Evolutionary conservation across 2,797 vertebrate genomes (phyloP).

Genomic region (Eleutherodactylus coqui): DNA sequence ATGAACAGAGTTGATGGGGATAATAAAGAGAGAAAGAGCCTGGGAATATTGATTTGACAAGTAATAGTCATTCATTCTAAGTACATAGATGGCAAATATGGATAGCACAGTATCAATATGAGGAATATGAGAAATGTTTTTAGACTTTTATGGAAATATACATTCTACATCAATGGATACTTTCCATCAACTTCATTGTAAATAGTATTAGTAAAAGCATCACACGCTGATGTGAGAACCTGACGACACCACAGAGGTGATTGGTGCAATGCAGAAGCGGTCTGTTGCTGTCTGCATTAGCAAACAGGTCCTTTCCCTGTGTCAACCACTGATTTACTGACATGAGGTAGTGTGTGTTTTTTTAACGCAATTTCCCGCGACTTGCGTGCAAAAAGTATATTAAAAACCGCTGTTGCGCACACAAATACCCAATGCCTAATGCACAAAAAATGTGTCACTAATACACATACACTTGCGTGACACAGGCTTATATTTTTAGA

Average conservation of each 20-base stretch:
- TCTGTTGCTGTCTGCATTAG: not conserved
- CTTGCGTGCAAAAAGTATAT: too few relatives aligned
- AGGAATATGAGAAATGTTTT: too few relatives aligned
- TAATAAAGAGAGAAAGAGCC: constrained; percentile 24
- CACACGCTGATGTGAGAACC: too few relatives aligned
- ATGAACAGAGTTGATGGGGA: constrained; percentile 4
- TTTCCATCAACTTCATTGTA: not conserved
- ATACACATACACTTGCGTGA: too few relatives aligned
- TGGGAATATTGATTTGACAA: not conserved
- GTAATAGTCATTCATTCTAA: constrained; percentile 1
- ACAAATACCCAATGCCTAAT: too few relatives aligned
- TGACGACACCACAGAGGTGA: not conserved
- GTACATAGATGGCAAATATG: constrained; percentile 22
- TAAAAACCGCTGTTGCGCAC: too few relatives aligned
- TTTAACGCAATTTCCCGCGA: too few relatives aligned
- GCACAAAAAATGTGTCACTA: too few relatives aligned
- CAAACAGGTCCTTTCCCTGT: too few relatives aligned
- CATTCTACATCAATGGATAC: not conserved
- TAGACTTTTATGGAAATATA: not conserved
- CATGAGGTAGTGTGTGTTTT: too few relatives aligned
- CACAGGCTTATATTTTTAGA: too few relatives aligned
- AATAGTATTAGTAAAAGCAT: not conserved
- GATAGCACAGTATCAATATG: not conserved
- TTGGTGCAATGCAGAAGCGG: not conserved
- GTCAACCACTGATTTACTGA: too few relatives aligned